phyloP scores from a whole-genome alignment of 2,888 invertebrate genomes.

The Erebia aethiops region DNA sequence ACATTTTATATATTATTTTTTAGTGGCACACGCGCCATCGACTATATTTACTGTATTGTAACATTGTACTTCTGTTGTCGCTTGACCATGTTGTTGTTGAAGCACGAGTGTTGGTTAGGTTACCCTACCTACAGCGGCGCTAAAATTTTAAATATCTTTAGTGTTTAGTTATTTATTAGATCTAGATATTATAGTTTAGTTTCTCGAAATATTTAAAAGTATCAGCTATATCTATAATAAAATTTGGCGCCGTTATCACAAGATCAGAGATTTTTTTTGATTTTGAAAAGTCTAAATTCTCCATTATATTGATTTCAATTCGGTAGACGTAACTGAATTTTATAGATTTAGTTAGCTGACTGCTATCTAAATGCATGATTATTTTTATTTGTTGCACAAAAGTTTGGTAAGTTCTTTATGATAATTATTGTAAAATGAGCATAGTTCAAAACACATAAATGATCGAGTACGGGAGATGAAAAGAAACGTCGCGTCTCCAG shows the following conservation, averaged over 20 bases:
- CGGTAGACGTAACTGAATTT: conserved; percentile 27
- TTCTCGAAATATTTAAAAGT: conserved; percentile 42
- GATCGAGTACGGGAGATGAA: conserved; percentile 35
- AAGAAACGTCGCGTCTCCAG: conserved; percentile 36
- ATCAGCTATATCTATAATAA: conserved; percentile 44
- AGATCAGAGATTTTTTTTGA: conserved; percentile 29
- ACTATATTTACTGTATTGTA: conserved; percentile 80
- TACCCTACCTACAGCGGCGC: conserved; percentile 65
- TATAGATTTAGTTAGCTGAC: conserved; percentile 24
- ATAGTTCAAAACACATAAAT: conserved; percentile 45
- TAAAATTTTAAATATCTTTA: conserved; percentile 52
- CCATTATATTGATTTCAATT: conserved; percentile 26
- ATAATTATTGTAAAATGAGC: conserved; percentile 33
- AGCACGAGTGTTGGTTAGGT: conserved; percentile 78
- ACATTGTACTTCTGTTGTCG: conserved; percentile 76
- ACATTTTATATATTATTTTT: conserved; percentile 66
- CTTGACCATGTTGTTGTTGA: conserved; percentile 77
- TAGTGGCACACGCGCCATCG: conserved; percentile 83
- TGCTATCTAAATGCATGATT: conserved; percentile 37
- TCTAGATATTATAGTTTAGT: conserved; percentile 36
- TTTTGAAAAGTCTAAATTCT: conserved; percentile 30
- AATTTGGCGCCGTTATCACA: conserved; percentile 59
- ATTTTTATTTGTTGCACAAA: conserved; percentile 25
- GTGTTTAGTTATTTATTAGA: conserved; percentile 44
- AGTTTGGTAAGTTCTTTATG: conserved; percentile 23